phyloP scores from a whole-genome alignment of 2,888 invertebrate genomes.

The Amphimallon solstitiale region DNA sequence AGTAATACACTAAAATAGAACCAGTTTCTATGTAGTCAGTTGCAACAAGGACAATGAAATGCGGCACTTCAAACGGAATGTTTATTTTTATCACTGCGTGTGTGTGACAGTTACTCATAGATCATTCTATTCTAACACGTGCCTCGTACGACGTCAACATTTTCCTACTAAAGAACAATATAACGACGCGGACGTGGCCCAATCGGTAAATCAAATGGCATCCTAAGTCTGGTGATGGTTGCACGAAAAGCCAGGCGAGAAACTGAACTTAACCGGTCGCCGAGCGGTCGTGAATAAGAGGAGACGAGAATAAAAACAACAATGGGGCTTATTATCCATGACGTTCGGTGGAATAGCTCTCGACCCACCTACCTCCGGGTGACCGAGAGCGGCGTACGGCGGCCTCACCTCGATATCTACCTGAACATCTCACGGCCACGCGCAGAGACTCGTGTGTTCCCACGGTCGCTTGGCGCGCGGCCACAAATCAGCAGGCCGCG shows the following conservation, averaged over 20 bases:
- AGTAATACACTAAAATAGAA: constrained; percentile 26
- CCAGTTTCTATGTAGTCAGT: constrained; percentile 23
- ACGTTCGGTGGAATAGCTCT: constrained; percentile 31
- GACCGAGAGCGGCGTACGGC: constrained; percentile 35
- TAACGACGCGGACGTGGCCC: background rate
- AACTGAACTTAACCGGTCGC: constrained; percentile 22
- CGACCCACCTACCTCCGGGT: constrained; percentile 33
- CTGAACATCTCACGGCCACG: constrained; percentile 42
- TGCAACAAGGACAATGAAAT: constrained; percentile 21
- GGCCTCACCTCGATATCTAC: constrained; percentile 40
- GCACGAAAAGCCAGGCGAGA: constrained; percentile 23
- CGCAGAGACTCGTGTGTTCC: constrained; percentile 42
- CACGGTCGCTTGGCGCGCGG: constrained; percentile 42
- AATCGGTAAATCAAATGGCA: background rate
- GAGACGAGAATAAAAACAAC: constrained; percentile 30
- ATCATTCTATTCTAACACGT: constrained; percentile 28
- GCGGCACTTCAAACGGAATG: constrained; percentile 26
- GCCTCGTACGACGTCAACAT: constrained; percentile 4
- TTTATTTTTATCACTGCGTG: constrained; percentile 27
- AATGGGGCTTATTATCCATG: constrained; percentile 36
- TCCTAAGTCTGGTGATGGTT: background rate
- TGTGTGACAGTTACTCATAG: constrained; percentile 28
- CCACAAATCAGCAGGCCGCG: constrained; percentile 42
- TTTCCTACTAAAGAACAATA: constrained; percentile 7
- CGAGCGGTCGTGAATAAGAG: constrained; percentile 22